These are phyloP conservation scores for Epinotia nisella DNA, from an alignment of 2,888 invertebrate genomes.

Conservation along the genomic window DNA sequence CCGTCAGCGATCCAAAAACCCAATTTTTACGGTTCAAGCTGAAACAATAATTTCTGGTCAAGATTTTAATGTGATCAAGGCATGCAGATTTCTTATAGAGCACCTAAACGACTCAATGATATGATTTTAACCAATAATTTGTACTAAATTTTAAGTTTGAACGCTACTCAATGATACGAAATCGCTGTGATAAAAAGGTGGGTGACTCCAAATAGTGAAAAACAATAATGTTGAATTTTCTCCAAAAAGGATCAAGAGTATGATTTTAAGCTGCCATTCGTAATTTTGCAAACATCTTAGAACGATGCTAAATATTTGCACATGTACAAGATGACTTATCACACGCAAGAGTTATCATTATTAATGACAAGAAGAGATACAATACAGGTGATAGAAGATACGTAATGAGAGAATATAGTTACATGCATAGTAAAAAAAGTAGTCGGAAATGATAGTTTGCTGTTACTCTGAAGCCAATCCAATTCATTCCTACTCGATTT, in stretches of 20 bases:
- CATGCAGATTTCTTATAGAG: slow-evolving; percentile 16
- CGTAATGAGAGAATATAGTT: background rate
- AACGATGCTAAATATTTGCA: background rate
- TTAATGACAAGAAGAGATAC: slow-evolving; percentile 6
- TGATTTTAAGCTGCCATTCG: background rate
- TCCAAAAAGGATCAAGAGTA: too few relatives aligned
- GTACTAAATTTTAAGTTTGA: slow-evolving; percentile 20
- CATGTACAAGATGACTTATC: background rate
- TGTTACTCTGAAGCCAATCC: too few relatives aligned
- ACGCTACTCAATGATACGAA: too few relatives aligned
- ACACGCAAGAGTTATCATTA: slow-evolving; percentile 6
- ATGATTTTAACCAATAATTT: slow-evolving; percentile 29
- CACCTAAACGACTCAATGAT: slow-evolving; percentile 30
- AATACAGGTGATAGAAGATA: background rate
- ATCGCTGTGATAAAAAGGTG: background rate
- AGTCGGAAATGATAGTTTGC: too few relatives aligned
- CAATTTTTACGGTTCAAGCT: background rate
- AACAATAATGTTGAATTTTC: too few relatives aligned
- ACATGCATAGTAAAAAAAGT: background rate
- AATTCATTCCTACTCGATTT: background rate
- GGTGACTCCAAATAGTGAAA: too few relatives aligned
- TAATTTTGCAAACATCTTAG: background rate
- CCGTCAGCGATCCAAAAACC: too few relatives aligned
- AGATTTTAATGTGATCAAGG: slow-evolving; percentile 12
- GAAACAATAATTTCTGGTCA: slow-evolving; percentile 5